These are phyloP conservation scores for Barbus barbus DNA, from an alignment of 2,113 vertebrate genomes.

Conservation along the genomic window DNA sequence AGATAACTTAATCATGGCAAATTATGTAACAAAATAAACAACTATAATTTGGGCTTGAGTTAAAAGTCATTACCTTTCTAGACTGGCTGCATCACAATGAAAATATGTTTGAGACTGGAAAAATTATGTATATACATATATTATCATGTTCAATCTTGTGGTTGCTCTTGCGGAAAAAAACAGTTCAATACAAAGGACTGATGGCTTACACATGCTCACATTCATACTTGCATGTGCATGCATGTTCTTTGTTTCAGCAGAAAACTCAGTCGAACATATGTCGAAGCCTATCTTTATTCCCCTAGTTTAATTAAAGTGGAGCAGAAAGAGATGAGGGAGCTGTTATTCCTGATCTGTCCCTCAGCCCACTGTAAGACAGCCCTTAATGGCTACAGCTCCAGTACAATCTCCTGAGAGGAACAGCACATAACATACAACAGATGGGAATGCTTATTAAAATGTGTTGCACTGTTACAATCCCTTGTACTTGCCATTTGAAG, in stretches of 20 bases:
- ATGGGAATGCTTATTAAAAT: constrained; percentile 38
- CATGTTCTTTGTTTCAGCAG: background rate
- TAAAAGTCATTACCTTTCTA: background rate
- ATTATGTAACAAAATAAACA: background rate
- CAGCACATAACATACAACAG: constrained; percentile 29
- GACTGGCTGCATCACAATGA: background rate
- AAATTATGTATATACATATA: too few species aligned
- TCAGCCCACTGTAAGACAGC: constrained; percentile 19
- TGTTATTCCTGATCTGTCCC: constrained; percentile 30
- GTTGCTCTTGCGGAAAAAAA: too few species aligned
- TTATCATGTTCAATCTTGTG: too few species aligned
- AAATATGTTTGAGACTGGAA: background rate
- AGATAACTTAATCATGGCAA: background rate
- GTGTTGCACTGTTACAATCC: background rate
- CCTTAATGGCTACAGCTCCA: constrained; percentile 8
- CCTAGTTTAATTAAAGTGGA: constrained; percentile 30
- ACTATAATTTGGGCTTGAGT: background rate
- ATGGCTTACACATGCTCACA: too few species aligned
- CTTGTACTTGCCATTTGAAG: constrained; percentile 24
- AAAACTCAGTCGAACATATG: constrained; percentile 23
- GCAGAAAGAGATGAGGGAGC: constrained; percentile 31
- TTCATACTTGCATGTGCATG: too few species aligned
- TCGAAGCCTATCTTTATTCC: constrained; percentile 22
- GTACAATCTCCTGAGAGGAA: constrained; percentile 28
- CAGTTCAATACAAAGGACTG: too few species aligned